phyloP scores from a whole-genome alignment of 2,888 invertebrate genomes.

The Eupithecia pulchellata region DNA sequence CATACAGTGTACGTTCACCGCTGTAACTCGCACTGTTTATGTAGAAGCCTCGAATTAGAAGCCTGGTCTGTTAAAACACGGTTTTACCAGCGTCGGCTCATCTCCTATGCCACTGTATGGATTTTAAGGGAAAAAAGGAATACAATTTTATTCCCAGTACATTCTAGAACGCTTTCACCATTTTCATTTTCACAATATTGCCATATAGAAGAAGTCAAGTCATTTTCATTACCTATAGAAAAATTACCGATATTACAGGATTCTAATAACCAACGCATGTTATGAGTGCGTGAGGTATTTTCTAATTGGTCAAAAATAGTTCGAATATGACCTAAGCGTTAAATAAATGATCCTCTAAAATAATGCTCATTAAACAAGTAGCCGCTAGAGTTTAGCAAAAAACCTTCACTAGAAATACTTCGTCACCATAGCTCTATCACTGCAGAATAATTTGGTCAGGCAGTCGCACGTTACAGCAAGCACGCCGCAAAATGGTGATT shows the following conservation, averaged over 20 bases:
- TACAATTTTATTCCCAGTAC: too few species aligned
- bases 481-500: slow-evolving; percentile 40
- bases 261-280: too few species aligned
- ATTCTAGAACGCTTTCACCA: too few species aligned
- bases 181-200: too few species aligned
- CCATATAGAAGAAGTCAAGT: too few species aligned
- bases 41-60: slow-evolving; percentile 41
- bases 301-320: too few species aligned
- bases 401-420: neutral
- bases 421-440: slow-evolving; percentile 19
- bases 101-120: neutral
- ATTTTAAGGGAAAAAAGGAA: neutral
- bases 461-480: slow-evolving; percentile 30
- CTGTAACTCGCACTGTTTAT: slow-evolving; percentile 44
- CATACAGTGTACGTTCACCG: slow-evolving; percentile 38
- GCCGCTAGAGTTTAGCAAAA: neutral
- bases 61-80: slow-evolving; percentile 39
- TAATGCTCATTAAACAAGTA: neutral
- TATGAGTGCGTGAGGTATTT: too few species aligned
- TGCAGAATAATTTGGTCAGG: slow-evolving; percentile 41
- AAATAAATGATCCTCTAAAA: neutral
- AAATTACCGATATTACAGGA: too few species aligned
- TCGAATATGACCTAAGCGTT: neutral
- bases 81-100: slow-evolving; percentile 27
- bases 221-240: too few species aligned